Conservation (phyloP, 2,797 vertebrate species). For the Rallus crepitans region DNA sequence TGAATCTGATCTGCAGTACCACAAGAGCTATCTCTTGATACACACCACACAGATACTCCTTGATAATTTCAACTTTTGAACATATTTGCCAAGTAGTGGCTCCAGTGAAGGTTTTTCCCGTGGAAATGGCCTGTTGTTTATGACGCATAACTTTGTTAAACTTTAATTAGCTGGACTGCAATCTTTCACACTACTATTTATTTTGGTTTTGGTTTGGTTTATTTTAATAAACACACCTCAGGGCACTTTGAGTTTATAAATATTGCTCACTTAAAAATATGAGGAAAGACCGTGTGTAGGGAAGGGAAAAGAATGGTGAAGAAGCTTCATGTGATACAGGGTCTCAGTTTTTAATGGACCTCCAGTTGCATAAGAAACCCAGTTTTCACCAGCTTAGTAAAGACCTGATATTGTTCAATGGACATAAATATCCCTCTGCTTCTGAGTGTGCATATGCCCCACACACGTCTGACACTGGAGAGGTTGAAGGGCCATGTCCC, state of each 20-base stretch:
- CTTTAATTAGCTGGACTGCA: background rate
- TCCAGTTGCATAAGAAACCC: background rate
- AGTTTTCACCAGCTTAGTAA: background rate
- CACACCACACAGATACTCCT: background rate
- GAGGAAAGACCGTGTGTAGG: background rate
- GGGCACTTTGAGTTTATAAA: background rate
- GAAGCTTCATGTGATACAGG: background rate
- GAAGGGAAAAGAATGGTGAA: background rate
- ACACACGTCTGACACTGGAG: fast-evolving
- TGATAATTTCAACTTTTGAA: background rate
- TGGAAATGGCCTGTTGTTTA: background rate
- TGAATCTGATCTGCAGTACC: background rate
- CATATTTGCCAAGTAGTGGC: background rate
- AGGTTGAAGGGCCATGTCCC: background rate
- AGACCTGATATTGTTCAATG: background rate
- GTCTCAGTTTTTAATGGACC: background rate
- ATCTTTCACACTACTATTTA: background rate
- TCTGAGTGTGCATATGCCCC: background rate
- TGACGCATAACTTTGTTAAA: background rate
- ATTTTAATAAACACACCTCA: background rate
- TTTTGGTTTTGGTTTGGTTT: background rate
- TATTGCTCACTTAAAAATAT: background rate
- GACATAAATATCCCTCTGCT: background rate
- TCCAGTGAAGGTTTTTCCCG: background rate
- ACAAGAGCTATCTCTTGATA: background rate